Evolutionary conservation across 35 echinoderm and acorn worm species (phyloP), one percentile per base, ranked within the genome.

Genomic region (Nesometra sesokonis): DNA sequence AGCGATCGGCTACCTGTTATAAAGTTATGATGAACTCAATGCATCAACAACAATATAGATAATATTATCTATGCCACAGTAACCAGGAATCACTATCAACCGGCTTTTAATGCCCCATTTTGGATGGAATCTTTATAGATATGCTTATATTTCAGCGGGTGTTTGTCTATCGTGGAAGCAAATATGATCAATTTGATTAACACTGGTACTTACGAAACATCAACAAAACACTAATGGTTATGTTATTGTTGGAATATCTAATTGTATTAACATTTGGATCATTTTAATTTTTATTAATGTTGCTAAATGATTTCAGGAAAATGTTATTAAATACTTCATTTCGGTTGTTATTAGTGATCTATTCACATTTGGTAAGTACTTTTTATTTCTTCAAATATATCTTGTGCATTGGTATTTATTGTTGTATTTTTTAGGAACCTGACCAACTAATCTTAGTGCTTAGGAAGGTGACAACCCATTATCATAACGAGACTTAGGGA

Each of bases 21-120:
- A 67, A 67, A 67, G 52, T 67, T 67, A 67, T 67, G 52, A 67
- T 67, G 52, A 67, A 67, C 52, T 67, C 52, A 67, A 67, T 67
- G 23, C 52, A 19, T 5, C 52, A 67, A 27, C 15, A 67, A 17
- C 1, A 9, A 67, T 27, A 67, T 67, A 27, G 0, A 2, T 13
- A 2, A 9, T 67, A 67, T 67, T 67, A 67, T 67, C 52, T 67
- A 67, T 67, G 52, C 23, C 52, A 27, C 2, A 27, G 23, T 67
- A 9, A 67, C 15, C 4, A 15, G 39, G 23, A 17, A 43, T 43
- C 15, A 7, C 4, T 43, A 67, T 27, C 52, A 67, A 67, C 7
- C 52, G 11, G 23, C 52, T 67, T 67, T 67, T 27, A 19, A 67
- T 67, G 23, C 21, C 52, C 2, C 11, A 27, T 27, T 67, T 67